Evolutionary conservation across 1,140 invertebrate species (phyloP), one percentile per base, ranked within the genome.

Genomic region (Achatina immaculata): DNA sequence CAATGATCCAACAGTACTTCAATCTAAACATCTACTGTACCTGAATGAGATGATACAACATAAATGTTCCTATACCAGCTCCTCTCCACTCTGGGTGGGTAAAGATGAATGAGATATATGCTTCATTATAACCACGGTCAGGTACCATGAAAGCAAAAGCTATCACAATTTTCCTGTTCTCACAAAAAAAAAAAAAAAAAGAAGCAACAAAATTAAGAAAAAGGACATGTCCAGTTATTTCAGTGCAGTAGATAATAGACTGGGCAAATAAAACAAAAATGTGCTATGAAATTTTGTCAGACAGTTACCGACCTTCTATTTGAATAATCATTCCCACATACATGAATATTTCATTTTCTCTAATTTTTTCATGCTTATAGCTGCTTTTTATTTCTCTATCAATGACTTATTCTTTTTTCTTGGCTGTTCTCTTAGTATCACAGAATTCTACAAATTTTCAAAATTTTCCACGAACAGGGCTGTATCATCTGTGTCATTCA

Each of bases 31-130:
- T 9, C 19, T 7, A 19, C 19, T 51, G 73, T 91, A 95, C 94
- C 92, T 95, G 94, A 83, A 97, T 95, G 51, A 98, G 92, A 93
- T 98, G 96, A 88, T 98, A 98, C 0, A 98, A 89, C 95, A 98
- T 97, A 88, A 97, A 97, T 75, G 93, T 95, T 0, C 94, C 96
- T 73, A 98, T 96, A 28, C 95, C 95, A 43, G 94, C 93, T 82
- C 93, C 93, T 72, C 95, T 92, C 96, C 96, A 98, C 87, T 95
- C 95, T 0, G 96, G 96, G 83, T 96, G 93, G 0, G 95, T 95
- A 75, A 97, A 94, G 73, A 98, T 93, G 89, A 96, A 98, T 2
- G 96, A 96, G 58, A 98, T 95, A 88, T 98, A 98, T 2, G 96
- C 95, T 89, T 96, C 95, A 83, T 95, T 95, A 81, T 94, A 94